Evolutionary conservation across 2,113 vertebrate species (phyloP), one percentile per base, ranked within the genome.

Genomic region (Carassius carassius): DNA sequence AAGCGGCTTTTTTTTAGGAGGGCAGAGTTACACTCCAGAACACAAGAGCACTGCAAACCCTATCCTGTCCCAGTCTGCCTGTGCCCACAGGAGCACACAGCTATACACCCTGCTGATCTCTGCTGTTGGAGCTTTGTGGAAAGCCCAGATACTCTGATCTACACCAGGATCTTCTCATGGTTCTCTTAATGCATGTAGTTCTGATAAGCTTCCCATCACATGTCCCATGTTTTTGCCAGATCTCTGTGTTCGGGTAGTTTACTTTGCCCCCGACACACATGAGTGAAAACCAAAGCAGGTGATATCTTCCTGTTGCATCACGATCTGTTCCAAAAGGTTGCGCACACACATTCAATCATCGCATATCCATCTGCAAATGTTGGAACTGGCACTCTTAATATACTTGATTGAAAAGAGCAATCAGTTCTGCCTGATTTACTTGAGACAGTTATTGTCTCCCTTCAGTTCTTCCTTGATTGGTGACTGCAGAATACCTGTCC

Each of bases 391-490:
- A 60, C 79, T 88, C 87, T 90, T 90, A 92, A 91, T 73, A 81
- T 72, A 89, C 76, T 85, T 89, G 86, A 91, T 79, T 90, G 81
- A 85, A 91, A 89, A 87, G 79, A 88, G 85, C 86, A 92, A 92
- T 94, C 89, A 91, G 87, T 75, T 85, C 74, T 65, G 86, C 74
- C 75, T 92, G 81, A 90, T 91, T 92, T 91, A 44, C 84, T 25
- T 32, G 41, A 72, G 81, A 89, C 89, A 87, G 41, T 81, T 58
- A 69, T 76, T 69, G 19, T 79, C 77, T 79, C 65, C 75, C 10
- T 83, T 86, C 89, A 49, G 2, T 70, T 32, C 23, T 63, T 13
- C 25, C 81, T 85, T 90, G 89, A 93, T 92, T 93, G 84, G 63
- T 88, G 85, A 74, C 88, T 86, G 80, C 44, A 51, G 62, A 87